Conservation (phyloP, 92 coral and sea anemone genomes). For the Meandrina meandrites region DNA sequence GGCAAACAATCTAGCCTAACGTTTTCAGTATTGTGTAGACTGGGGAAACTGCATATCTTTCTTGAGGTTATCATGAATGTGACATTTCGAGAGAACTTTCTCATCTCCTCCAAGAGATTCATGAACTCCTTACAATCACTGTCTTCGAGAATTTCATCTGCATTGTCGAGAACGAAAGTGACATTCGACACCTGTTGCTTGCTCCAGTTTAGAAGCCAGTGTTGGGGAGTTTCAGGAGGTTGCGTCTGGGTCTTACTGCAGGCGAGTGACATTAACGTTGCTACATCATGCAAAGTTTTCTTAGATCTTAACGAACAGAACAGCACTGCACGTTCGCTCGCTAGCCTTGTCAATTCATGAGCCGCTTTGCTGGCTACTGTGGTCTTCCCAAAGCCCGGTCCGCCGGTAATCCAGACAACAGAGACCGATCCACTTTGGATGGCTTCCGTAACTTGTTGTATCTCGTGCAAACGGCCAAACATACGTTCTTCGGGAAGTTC, state of each 20-base stretch:
- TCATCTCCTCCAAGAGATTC: slow-evolving; percentile 12
- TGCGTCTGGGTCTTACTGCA: neutral
- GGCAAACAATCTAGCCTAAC: neutral
- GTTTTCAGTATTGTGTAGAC: neutral
- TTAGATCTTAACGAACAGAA: slow-evolving; percentile 8
- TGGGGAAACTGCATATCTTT: neutral
- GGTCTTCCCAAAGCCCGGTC: slow-evolving; percentile 59
- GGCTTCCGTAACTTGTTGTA: neutral
- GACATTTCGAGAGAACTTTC: slow-evolving; percentile 22
- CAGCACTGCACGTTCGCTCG: neutral
- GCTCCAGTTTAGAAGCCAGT: slow-evolving; percentile 46
- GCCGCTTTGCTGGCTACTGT: slow-evolving; percentile 41
- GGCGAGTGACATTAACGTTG: slow-evolving; percentile 24
- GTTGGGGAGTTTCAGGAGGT: slow-evolving; percentile 8
- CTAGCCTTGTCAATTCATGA: slow-evolving; percentile 17
- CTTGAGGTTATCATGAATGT: slow-evolving; percentile 21
- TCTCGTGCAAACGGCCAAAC: slow-evolving; percentile 39
- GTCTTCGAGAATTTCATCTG: slow-evolving; percentile 41
- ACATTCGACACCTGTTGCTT: slow-evolving; percentile 10
- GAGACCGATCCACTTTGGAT: neutral
- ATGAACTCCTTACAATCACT: too few relatives aligned
- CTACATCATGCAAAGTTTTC: slow-evolving; percentile 3
- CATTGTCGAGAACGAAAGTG: slow-evolving; percentile 41
- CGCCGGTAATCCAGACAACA: slow-evolving; percentile 45
- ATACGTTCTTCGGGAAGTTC: neutral